phyloP scores from a whole-genome alignment of 2,113 vertebrate species.

The Atherinomorus stipes region DNA sequence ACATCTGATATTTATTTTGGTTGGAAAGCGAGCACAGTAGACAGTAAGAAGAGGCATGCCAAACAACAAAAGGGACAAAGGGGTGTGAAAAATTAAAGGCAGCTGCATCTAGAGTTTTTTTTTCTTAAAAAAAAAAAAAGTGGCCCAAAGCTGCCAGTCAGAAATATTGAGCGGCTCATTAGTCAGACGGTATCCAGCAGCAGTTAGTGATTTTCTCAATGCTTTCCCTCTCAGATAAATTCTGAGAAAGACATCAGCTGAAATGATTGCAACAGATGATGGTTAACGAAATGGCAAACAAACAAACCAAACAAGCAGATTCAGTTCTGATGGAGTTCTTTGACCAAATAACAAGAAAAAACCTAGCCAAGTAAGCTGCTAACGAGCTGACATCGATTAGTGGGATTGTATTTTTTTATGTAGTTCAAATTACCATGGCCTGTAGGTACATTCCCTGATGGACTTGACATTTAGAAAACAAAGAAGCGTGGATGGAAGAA shows the following conservation, averaged over 20 bases:
- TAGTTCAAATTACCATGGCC: neutral
- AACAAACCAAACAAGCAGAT: conserved; percentile 2
- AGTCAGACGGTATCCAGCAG: conserved; percentile 39
- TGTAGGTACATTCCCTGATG: conserved; percentile 16
- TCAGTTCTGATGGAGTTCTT: neutral
- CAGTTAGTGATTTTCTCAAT: conserved; percentile 34
- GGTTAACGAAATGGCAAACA: neutral
- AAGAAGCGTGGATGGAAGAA: conserved; percentile 15
- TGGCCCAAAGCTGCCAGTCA: conserved; percentile 6
- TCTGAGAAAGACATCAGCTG: conserved; percentile 1
- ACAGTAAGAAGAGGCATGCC: neutral
- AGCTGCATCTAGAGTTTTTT: conserved; percentile 19
- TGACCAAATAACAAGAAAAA: neutral
- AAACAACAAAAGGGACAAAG: conserved; percentile 31
- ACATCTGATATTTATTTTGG: conserved; percentile 43
- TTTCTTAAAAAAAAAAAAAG: conserved; percentile 12
- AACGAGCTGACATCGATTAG: conserved; percentile 34
- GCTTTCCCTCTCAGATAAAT: conserved; percentile 16
- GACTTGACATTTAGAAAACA: conserved; percentile 48
- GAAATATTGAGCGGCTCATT: conserved; percentile 50
- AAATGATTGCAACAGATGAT: conserved; percentile 37
- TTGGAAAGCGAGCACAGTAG: conserved; percentile 20
- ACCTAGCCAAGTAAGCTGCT: conserved; percentile 6
- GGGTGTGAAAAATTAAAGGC: conserved; percentile 32
- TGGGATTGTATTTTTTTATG: conserved; percentile 22